Percentiles rank a stretch among this genome's conserved stretches.
These are phyloP conservation scores for Argyra leucocephala DNA, from an alignment of 2,888 invertebrate genomes.

Conservation along the genomic window DNA sequence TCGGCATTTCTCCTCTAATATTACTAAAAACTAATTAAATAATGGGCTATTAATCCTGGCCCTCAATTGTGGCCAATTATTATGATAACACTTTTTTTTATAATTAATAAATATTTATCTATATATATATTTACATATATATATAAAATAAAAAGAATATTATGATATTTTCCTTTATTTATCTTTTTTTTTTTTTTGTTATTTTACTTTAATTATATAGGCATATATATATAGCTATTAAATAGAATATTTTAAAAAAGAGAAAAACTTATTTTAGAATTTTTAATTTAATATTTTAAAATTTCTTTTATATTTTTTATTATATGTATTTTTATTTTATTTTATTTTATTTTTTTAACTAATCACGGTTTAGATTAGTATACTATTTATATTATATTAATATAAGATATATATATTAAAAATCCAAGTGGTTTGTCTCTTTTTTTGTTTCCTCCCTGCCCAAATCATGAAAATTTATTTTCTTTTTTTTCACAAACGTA, in stretches of 20 bases:
- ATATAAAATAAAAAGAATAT: not conserved
- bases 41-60: conserved; percentile 13
- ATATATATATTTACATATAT: not conserved
- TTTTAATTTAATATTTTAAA: not conserved
- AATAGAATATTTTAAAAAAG: too few relatives aligned
- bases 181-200: conserved; percentile 12
- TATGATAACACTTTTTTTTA: not conserved
- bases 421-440: conserved; percentile 6
- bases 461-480: not conserved
- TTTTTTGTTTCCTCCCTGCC: conserved; percentile 4
- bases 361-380: not conserved
- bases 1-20: conserved; percentile 73
- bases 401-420: not conserved
- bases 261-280: not conserved
- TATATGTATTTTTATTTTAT: not conserved
- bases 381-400: not conserved
- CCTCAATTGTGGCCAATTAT: not conserved
- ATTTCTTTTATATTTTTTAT: not conserved
- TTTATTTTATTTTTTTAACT: not conserved
- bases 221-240: too few relatives aligned
- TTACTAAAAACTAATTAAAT: conserved; percentile 18
- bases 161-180: conserved; percentile 17
- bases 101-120: not conserved
- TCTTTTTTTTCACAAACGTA: not conserved
- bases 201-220: conserved; percentile 14